A percentile compares a stretch with the other conserved stretches of the same genome.
phyloP scores from a whole-genome alignment of 53 echinoderm and acorn worm species.

The Holothuria leucospilota region DNA sequence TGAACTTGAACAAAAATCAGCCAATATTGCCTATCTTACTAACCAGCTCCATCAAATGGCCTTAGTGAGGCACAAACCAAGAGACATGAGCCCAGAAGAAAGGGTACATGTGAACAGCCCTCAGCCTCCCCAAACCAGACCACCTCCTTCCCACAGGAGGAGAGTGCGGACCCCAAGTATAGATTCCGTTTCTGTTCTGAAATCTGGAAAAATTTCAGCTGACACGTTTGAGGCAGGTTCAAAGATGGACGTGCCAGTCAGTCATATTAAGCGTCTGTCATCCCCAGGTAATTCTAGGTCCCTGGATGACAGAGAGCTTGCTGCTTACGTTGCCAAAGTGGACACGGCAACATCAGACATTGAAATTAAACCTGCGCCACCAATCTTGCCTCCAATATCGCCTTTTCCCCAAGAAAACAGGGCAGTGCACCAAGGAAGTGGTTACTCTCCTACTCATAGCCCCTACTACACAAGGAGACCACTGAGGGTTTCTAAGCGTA shows the following conservation, averaged over 20 bases:
- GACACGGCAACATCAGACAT: constrained; percentile 59
- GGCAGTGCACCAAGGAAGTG: neutral
- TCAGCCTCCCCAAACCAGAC: constrained; percentile 71
- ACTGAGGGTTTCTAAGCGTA: constrained; percentile 22
- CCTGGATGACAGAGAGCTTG: constrained; percentile 49
- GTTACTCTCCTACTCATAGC: neutral
- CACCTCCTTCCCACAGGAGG: constrained; percentile 63
- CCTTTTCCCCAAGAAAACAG: constrained; percentile 56
- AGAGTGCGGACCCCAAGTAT: constrained; percentile 39
- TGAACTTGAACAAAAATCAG: constrained; percentile 85
- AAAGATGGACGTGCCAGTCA: neutral
- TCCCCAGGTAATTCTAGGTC: constrained; percentile 8
- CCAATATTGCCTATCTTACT: constrained; percentile 91
- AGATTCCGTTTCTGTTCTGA: constrained; percentile 20
- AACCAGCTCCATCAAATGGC: constrained; percentile 85
- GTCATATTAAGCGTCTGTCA: constrained; percentile 18
- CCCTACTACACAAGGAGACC: constrained; percentile 34
- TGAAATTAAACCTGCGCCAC: constrained; percentile 67
- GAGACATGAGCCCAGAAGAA: neutral
- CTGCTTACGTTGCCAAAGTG: constrained; percentile 65
- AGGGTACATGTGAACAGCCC: constrained; percentile 54
- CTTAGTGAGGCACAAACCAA: constrained; percentile 55
- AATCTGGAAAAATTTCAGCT: constrained; percentile 28
- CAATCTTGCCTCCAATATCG: constrained; percentile 78
- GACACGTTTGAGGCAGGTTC: constrained; percentile 11